These are phyloP conservation scores for Phalloptychus januarius DNA, from an alignment of 2,797 vertebrate genomes.

Conservation along the genomic window DNA sequence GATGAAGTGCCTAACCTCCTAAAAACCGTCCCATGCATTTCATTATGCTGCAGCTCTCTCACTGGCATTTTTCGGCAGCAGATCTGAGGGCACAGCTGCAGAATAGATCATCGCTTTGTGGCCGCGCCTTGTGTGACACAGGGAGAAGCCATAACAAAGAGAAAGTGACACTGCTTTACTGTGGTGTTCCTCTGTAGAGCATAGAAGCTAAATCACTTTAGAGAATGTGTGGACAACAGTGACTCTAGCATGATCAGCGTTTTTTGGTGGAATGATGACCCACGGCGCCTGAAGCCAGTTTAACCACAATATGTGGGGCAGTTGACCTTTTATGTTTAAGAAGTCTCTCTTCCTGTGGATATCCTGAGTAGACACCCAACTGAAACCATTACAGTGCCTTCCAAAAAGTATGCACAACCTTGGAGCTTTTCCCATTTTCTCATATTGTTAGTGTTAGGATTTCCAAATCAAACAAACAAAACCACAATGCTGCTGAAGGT, in stretches of 20 bases:
- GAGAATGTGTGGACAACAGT: constrained; percentile 15
- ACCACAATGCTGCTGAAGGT: not conserved
- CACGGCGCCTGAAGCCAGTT: constrained; percentile 22
- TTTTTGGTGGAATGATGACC: constrained; percentile 9
- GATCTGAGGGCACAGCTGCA: constrained; percentile 66
- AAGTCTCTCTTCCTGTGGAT: constrained; percentile 45
- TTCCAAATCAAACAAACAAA: not conserved
- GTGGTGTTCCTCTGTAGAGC: constrained; percentile 21
- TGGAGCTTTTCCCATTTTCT: not conserved
- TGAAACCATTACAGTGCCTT: constrained; percentile 50
- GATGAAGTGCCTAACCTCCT: constrained; percentile 12
- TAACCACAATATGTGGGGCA: constrained; percentile 11
- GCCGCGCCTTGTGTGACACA: constrained; percentile 30
- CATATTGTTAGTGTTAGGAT: not conserved
- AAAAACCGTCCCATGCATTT: constrained; percentile 10
- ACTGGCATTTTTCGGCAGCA: constrained; percentile 16
- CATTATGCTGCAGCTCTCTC: constrained; percentile 1
- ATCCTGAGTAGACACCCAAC: constrained; percentile 43
- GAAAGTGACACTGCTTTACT: constrained; percentile 53
- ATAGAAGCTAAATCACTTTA: constrained; percentile 10
- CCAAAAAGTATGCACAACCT: not conserved
- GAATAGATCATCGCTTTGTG: constrained; percentile 50
- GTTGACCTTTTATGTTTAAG: constrained; percentile 55
- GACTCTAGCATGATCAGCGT: constrained; percentile 18
- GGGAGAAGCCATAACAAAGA: constrained; percentile 47